Evolutionary conservation across 30 jellyfish, hydroid and myxozoan species (phyloP), one percentile per base, ranked within the genome.

Genomic region (Hydra vulgaris): DNA sequence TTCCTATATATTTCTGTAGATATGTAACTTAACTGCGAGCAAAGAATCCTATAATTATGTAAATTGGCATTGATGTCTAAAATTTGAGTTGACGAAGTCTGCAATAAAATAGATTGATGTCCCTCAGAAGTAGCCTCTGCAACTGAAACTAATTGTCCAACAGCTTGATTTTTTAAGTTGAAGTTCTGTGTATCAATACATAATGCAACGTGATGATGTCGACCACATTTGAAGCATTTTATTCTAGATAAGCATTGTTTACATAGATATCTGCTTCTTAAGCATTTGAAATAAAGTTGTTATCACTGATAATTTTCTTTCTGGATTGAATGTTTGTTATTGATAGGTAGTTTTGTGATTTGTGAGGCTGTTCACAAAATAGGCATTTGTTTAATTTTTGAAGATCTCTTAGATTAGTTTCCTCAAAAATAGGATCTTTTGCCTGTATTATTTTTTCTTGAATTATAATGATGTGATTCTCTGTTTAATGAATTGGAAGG

Each of bases 1-100:
- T 68, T 68, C 8, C 8, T 1, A n/a, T 23, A 8, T n/a, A 68
- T 1, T 8, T 20, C 25, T 5, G 75, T 1, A 3, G 75, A 68
- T 20, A 68, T 68, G 15, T 68, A 68, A 69, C 76, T 68, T 68
- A 68, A 68, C 75, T 68, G 75, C 7, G 75, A 68, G 75, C 75
- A 68, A 53, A 71, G 61, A 3, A 40, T 68, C 16, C 75, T 68
- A 15, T 16, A 68, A 68, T 68, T 20, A 68, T 23, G 75, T 15
- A 68, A 68, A n/a, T 23, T 68, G 26, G 12, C 27, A 4, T 68
- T 23, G 16, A 1, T 23, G 27, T 20, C 25, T 8, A n/a, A n/a
- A 8, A 68, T 15, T 68, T 20, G 25, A 68, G 27, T 23, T 68
- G 27, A 68, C 16, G 75, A 7, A 68, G 15, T 68, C 16, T 68